Conservation (phyloP, 2,888 invertebrate genomes). For the Ptychoptera albimana region DNA sequence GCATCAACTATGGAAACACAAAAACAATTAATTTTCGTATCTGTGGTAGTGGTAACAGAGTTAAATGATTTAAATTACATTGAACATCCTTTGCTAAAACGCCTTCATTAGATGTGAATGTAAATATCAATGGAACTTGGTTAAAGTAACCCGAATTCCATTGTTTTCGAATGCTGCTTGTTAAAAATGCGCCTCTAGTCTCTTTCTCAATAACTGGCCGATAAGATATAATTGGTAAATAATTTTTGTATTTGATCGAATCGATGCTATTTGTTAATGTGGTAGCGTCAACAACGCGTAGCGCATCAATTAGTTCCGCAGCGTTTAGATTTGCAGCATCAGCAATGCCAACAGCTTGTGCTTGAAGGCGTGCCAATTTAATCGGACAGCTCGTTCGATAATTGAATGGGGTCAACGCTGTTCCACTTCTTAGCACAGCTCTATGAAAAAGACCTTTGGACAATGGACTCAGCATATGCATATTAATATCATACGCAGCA, state of each 20-base stretch:
- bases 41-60: too few species aligned
- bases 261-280: slow-evolving; percentile 16
- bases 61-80: too few species aligned
- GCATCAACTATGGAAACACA: background rate
- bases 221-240: slow-evolving; percentile 33
- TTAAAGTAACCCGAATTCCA: slow-evolving; percentile 27
- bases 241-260: too few species aligned
- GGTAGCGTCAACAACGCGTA: slow-evolving; percentile 32
- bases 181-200: slow-evolving; percentile 29
- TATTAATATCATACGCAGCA: slow-evolving; percentile 31
- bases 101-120: slow-evolving; percentile 34
- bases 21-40: slow-evolving; percentile 14
- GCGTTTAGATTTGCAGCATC: slow-evolving; percentile 26
- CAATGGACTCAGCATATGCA: slow-evolving; percentile 31
- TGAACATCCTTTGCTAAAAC: slow-evolving; percentile 18
- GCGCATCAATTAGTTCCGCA: slow-evolving; percentile 24
- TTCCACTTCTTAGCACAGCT: slow-evolving; percentile 34
- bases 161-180: slow-evolving; percentile 27
- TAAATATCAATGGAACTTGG: slow-evolving; percentile 34
- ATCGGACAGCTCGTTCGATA: slow-evolving; percentile 14
- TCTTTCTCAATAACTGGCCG: slow-evolving; percentile 30
- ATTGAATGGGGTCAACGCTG: slow-evolving; percentile 29
- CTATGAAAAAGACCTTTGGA: slow-evolving; percentile 31
- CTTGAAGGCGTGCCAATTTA: slow-evolving; percentile 26
- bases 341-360: slow-evolving; percentile 28